Evolutionary conservation across 2,888 invertebrate genomes (phyloP), one percentile per base, ranked within the genome.

Genomic region (Erebia epiphron): DNA sequence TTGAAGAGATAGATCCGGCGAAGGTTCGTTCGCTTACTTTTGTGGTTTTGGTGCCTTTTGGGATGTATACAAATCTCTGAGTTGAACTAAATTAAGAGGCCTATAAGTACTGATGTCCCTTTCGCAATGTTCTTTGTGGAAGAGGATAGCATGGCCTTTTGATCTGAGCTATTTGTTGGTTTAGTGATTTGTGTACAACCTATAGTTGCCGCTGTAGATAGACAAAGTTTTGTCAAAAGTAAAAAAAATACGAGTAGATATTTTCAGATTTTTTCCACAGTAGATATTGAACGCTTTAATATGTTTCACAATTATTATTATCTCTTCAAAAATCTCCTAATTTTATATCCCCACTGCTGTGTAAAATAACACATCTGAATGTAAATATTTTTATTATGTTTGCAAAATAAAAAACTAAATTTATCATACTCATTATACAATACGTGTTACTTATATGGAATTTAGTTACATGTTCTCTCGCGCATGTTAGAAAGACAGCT

Each of bases 291-390:
- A 10, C 9, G 58, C 57, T 58, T 66, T 43, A 10, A 14, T 63
- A 50, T 64, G 41, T 60, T 62, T 69, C 61, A 71, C 69, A 57
- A 26, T 57, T 7, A 26, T 26, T 26, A 72, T 73, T 75, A 79
- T 82, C 80, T 86, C 88, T 86, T 88, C 86, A 81, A 83, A 88
- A 88, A 86, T 83, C 86, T 88, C 86, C 89, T 83, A 84, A 81
- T 79, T 67, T 68, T 65, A 50, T 64, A 62, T 50, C 62, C 57
- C 58, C 68, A 70, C 70, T 61, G 63, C 63, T 58, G 72, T 2
- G 18, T 46, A 16, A 8, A 41, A 4, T 61, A 46, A 18, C 16
- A 18, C 11, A 18, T 18, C 10, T 8, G 8, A 18, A 8, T 62
- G 62, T 49, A 49, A 62, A 62, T 49, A 61, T 11, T 9, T 46